Evolutionary conservation across 1,140 invertebrate species (phyloP), one percentile per base, ranked within the genome.

Genomic region (Microplitis mediator): DNA sequence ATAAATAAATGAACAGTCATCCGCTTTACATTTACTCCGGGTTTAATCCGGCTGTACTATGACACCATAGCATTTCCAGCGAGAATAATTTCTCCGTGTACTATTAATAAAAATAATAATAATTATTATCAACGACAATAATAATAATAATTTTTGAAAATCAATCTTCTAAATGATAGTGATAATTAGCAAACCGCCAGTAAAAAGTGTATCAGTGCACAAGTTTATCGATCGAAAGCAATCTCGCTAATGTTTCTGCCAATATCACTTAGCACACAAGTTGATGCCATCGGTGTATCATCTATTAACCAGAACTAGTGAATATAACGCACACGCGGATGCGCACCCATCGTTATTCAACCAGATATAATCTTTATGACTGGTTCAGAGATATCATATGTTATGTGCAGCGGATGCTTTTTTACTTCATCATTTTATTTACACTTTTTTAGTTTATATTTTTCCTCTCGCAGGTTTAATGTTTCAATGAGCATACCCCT

Each of bases 191-290:
- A 34, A 51, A 51, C 31, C 32, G 35, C 64, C 60, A 71, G 62
- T 71, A 61, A 58, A 63, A 61, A 45, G 39, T 13, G 39, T 45
- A 45, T 45, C 39, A 45, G 39, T 11, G 39, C 39, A 45, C 39
- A 34, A 63, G 52, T 45, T 56, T 14, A 71, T 71, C 69, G 69
- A 65, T 71, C 61, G n/a, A 52, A 71, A 23, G 35, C 51, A 71
- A 71, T 71, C 69, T 54, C 62, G 14, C 69, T 71, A 71, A 71
- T 71, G 69, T 63, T 16, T 31, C 58, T 71, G 23, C 45, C 69
- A 71, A 71, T 71, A 71, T 71, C 60, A 51, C 45, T 63, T 63
- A 71, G 50, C 32, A 60, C 58, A 62, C 60, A 32, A 71, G 23
- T 14, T 16, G 56, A 51, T 71, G 45, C 32, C 31, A 52, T 34